These are phyloP conservation scores for Chrysemys picta DNA, from an alignment of 2,113 vertebrate species.

Conservation along the genomic window DNA sequence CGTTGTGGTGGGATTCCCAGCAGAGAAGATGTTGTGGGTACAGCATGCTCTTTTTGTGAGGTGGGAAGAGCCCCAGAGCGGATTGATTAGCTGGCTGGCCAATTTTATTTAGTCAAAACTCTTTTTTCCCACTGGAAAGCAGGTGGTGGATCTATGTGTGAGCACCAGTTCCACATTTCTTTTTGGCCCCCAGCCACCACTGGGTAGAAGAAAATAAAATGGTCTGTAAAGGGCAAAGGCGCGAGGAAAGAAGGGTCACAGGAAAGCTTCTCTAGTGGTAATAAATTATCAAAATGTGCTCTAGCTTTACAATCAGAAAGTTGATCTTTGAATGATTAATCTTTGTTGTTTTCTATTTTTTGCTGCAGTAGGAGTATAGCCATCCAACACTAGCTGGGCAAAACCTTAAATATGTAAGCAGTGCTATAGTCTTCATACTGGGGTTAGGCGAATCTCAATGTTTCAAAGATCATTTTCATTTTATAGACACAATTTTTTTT, in stretches of 20 bases:
- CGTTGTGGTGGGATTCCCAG: not conserved
- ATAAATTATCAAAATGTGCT: constrained; percentile 32
- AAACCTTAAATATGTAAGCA: not conserved
- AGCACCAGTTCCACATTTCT: not conserved
- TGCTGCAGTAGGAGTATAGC: not conserved
- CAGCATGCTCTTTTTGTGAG: not conserved
- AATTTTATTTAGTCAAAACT: not conserved
- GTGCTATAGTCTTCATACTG: not conserved
- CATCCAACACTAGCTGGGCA: not conserved
- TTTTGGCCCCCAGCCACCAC: constrained; percentile 29
- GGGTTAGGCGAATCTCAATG: not conserved
- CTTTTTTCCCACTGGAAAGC: not conserved
- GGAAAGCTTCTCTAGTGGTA: constrained; percentile 18
- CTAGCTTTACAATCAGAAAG: not conserved
- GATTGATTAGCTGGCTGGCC: not conserved
- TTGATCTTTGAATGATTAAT: not conserved
- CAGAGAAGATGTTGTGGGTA: not conserved
- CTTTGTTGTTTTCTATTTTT: not conserved
- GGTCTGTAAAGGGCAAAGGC: constrained; percentile 23
- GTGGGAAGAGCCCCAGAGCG: not conserved
- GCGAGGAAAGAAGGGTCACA: constrained; percentile 1
- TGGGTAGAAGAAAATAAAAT: constrained; percentile 35
- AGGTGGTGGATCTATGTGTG: constrained; percentile 21
- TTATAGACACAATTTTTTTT: not conserved
- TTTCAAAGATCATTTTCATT: not conserved